A percentile compares a stretch with the other conserved stretches of the same genome.
These are phyloP conservation scores for Homarus americanus DNA, from an alignment of 1,140 invertebrate genomes.

Conservation along the genomic window DNA sequence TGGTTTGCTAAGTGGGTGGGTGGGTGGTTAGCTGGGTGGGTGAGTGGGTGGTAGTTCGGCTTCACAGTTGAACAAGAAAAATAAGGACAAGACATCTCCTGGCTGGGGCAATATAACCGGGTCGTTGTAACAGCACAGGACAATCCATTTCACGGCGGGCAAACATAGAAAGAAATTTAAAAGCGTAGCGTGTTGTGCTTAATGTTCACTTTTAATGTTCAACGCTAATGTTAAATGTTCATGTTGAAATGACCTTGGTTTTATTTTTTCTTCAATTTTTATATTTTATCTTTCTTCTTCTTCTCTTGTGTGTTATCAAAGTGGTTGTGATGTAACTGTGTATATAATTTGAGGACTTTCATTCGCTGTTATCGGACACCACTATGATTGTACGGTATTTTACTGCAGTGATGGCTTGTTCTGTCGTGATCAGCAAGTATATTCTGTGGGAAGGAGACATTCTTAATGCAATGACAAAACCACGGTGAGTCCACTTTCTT, in stretches of 20 bases:
- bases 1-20: too few species aligned
- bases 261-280: too few species aligned
- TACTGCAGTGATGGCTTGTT: background rate
- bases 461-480: too few species aligned
- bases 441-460: background rate
- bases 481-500: background rate
- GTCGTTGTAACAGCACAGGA: background rate
- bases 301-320: background rate
- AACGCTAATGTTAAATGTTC: conserved; percentile 26
- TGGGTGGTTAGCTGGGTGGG: too few species aligned
- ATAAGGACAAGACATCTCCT: too few species aligned
- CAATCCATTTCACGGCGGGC: conserved; percentile 29
- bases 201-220: conserved; percentile 37
- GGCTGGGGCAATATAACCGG: too few species aligned
- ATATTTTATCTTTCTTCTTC: background rate
- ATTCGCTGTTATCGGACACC: background rate
- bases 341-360: background rate
- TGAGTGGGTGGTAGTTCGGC: too few species aligned
- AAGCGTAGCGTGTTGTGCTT: conserved; percentile 31
- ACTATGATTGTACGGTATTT: background rate
- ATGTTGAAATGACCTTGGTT: background rate
- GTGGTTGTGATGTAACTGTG: too few species aligned
- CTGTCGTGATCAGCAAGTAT: background rate
- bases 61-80: too few species aligned
- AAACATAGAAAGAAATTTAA: conserved; percentile 39